phyloP scores from a whole-genome alignment of 2,113 vertebrate species.

The Holacanthus passer region DNA sequence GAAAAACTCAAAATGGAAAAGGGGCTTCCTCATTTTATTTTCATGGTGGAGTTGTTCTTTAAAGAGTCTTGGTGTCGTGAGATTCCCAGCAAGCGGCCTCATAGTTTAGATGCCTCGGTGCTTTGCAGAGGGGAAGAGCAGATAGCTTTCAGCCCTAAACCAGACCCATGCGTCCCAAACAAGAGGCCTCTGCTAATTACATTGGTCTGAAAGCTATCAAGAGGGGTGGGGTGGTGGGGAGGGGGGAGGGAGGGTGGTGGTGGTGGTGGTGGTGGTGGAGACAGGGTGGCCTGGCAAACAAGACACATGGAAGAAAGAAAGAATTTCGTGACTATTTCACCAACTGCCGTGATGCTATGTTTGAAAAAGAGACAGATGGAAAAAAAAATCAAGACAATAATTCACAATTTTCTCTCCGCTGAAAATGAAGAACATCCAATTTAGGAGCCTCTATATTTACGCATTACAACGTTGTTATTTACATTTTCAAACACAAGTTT shows the following conservation, averaged over 20 bases:
- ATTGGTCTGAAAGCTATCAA: constrained; percentile 61
- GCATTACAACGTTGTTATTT: constrained; percentile 13
- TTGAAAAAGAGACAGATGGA: background rate
- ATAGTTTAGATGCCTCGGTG: constrained; percentile 48
- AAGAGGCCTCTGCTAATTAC: constrained; percentile 62
- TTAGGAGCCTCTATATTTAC: background rate
- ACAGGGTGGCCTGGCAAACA: constrained; percentile 51
- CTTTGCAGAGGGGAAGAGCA: constrained; percentile 31
- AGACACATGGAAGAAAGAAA: background rate
- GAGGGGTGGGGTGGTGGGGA: constrained; percentile 19
- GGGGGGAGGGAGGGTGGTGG: no score
- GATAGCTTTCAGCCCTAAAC: constrained; percentile 54
- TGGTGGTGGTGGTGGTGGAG: constrained; percentile 2
- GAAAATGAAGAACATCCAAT: constrained; percentile 14
- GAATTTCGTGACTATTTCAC: no score
- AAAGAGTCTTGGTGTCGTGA: background rate
- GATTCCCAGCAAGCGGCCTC: constrained; percentile 16
- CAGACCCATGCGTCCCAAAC: constrained; percentile 50
- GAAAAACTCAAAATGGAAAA: background rate
- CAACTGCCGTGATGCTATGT: no score
- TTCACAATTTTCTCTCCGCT: constrained; percentile 15
- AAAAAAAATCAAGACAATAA: constrained; percentile 24
- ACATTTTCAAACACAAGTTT: background rate
- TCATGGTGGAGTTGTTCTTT: background rate
- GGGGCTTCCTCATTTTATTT: background rate